Evolutionary conservation across 1,140 invertebrate genomes (phyloP), one percentile per base, ranked within the genome.

Genomic region (Euglossa dilemma): DNA sequence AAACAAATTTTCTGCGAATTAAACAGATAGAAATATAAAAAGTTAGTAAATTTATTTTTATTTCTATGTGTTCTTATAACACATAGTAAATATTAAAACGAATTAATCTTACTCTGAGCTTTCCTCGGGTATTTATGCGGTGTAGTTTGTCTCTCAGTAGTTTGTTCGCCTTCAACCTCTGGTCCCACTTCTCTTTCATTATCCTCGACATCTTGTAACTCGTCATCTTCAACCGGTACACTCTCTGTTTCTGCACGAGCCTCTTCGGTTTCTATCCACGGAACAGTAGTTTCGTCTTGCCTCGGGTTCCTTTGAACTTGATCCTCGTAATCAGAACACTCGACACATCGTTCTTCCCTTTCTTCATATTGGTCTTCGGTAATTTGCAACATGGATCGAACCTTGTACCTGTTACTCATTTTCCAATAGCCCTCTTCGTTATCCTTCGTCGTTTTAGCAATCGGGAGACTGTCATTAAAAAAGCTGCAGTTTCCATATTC

Each of bases 301-400:
- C 23, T 64, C 23, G 18, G 25, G 57, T 57, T 18, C 7, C 50
- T 43, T 18, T 70, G 52, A 0, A 45, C 2, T 23, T 69, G n/a
- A 11, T 43, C 43, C 43, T 50, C 45, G 14, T 63, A 75, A 63
- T 76, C 47, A 7, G 28, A 28, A 18, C 20, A 23, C 20, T 20
- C 45, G 8, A 12, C 0, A 59, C 11, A 7, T 12, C 7, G 2
- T 12, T 28, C 25, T 16, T 80, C 6, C 7, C 28, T n/a, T 47
- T 50, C 28, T 7, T 45, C 50, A 5, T 25, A 23, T n/a, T 59
- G 5, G 20, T 20, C 12, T 12, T 74, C 54, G 18, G 4, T 54
- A 43, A 73, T 28, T 28, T 67, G 43, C 18, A 75, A 36, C 8
- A 75, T 50, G 2, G 56, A 63, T 54, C 69, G n/a, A 57, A 73